A percentile compares a stretch with the other conserved stretches of the same genome.
These are phyloP conservation scores for Fragum whitleyi DNA, from an alignment of 2,888 invertebrate genomes.

Conservation along the genomic window DNA sequence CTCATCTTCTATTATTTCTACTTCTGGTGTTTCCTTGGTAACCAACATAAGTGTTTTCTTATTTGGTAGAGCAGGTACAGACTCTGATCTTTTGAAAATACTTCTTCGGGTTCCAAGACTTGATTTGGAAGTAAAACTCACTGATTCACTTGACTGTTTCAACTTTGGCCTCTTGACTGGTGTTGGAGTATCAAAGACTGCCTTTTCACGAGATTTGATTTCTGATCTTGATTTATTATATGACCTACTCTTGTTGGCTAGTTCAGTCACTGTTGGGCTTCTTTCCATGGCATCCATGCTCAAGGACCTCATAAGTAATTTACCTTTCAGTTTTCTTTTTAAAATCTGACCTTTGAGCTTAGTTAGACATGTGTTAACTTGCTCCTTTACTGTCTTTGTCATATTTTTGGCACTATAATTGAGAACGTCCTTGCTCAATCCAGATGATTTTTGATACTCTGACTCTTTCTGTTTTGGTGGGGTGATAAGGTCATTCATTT, in stretches of 20 bases:
- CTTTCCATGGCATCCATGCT: constrained; percentile 74
- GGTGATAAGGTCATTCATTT: background rate
- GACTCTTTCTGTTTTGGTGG: background rate
- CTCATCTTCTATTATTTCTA: constrained; percentile 7
- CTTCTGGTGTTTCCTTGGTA: constrained; percentile 4
- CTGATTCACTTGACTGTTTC: constrained; percentile 16
- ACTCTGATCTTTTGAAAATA: constrained; percentile 54
- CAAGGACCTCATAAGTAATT: constrained; percentile 83
- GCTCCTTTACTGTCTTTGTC: background rate
- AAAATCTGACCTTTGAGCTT: constrained; percentile 69
- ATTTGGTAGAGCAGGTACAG: constrained; percentile 50
- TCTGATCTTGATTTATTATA: constrained; percentile 29
- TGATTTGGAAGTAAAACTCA: background rate
- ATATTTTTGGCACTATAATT: too few species aligned
- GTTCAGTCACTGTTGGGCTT: constrained; percentile 8
- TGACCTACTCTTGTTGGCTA: constrained; percentile 23
- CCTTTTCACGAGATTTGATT: constrained; percentile 9
- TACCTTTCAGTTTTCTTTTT: constrained; percentile 79
- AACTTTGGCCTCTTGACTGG: constrained; percentile 20
- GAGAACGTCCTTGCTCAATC: too few species aligned
- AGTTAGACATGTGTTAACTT: constrained; percentile 57
- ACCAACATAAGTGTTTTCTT: background rate
- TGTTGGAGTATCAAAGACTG: background rate
- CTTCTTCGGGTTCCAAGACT: constrained; percentile 24
- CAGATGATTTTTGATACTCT: too few species aligned